Evolutionary conservation across 2,113 vertebrate genomes (phyloP), one percentile per base, ranked within the genome.

Genomic region (Ochotona curzoniae): DNA sequence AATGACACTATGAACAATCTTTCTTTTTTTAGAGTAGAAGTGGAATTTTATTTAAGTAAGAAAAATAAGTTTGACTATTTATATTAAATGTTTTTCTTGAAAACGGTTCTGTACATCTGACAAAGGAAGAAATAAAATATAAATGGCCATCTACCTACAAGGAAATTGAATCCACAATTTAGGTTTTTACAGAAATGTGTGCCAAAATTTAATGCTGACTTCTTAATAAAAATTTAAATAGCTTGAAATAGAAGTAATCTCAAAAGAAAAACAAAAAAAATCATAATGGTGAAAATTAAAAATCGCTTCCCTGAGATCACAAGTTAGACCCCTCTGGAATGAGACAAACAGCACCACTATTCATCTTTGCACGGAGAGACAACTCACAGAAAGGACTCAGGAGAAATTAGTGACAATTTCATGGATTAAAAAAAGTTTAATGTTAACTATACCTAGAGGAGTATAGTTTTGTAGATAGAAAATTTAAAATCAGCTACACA

Each of bases 71-170:
- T 75, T 17, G 88, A 38, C 63, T 90, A 74, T 67, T 94, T 82
- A 87, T 25, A 81, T 30, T 2, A 49, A 93, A 64, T 30, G 23
- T 10, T 25, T 51, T 86, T 82, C 60, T 49, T 4, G 9, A 67
- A 94, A 94, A 79, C 25, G 93, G 38, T 26, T 93, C 87, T 57
- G 4, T 13, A 87, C 69, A 79, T 35, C 67, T 75, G 15, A 87
- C 38, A 63, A 78, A 61, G 83, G 23, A 86, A 57, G 4, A 85
- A 84, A 67, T 71, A 38, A 21, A 67, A 70, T 81, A 28, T 61
- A 75, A 66, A 3, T 80, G 35, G 35, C 44, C 28, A 64, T 57
- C 26, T 63, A 30, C 80, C 21, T 90, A 75, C 23, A 79, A 80
- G 83, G 8, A 91, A 57, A 57, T 57, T 57, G 54, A 57, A 79